Evolutionary conservation across 2,797 vertebrate species (phyloP).

Genomic region (Hoplostethus mediterraneus): DNA sequence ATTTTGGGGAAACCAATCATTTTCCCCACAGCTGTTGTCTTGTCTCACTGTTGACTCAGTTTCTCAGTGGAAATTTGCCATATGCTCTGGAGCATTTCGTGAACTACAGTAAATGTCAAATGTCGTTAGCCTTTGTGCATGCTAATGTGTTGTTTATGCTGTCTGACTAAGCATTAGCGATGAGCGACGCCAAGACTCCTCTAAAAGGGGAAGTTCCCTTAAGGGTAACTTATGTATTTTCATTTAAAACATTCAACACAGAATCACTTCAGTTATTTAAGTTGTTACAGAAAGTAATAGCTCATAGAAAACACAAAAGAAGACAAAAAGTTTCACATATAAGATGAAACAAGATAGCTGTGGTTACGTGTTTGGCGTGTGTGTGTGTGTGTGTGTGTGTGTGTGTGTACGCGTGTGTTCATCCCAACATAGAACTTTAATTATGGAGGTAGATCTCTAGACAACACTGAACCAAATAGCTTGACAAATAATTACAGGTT

Average conservation of each 20-base stretch:
- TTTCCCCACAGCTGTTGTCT: constrained; percentile 66
- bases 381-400: constrained; percentile 9
- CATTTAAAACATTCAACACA: constrained; percentile 34
- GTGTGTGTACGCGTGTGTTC: constrained; percentile 33
- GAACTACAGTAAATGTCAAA: constrained; percentile 82
- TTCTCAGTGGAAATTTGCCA: constrained; percentile 77
- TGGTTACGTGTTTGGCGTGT: constrained; percentile 14
- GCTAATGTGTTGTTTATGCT: constrained; percentile 71
- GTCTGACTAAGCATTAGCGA: constrained; percentile 66
- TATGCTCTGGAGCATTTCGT: constrained; percentile 77
- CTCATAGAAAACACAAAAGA: neutral
- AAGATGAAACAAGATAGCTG: constrained; percentile 34
- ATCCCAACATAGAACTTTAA: constrained; percentile 82
- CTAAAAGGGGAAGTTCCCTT: constrained; percentile 50
- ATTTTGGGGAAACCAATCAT: constrained; percentile 46
- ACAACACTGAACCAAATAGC: constrained; percentile 69
- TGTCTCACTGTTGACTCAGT: constrained; percentile 70
- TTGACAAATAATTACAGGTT: constrained; percentile 84
- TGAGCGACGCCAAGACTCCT: constrained; percentile 37
- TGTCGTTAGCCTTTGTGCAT: constrained; percentile 72
- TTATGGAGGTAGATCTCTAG: constrained; percentile 68
- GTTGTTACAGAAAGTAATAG: constrained; percentile 18
- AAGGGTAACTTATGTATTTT: constrained; percentile 27
- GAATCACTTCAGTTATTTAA: constrained; percentile 25
- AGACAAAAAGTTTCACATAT: constrained; percentile 43